Evolutionary conservation across 2,113 vertebrate genomes (phyloP), one percentile per base, ranked within the genome.

Genomic region (Oreochromis aureus): DNA sequence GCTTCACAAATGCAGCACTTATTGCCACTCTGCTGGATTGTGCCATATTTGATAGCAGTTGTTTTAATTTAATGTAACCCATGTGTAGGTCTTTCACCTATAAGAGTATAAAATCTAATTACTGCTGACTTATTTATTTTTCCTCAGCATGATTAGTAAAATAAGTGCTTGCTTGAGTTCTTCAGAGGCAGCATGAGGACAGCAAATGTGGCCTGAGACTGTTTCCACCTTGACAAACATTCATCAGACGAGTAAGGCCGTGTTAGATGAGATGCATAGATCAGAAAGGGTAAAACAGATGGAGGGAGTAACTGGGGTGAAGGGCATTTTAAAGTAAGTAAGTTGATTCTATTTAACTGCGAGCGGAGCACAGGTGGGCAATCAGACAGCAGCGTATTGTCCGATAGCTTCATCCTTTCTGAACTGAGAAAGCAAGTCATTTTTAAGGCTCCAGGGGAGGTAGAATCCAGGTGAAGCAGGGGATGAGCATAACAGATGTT

Each of bases 331-430:
- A 36, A 4, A 46, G 46, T 86, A 88, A 81, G 73, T 81, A 48
- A 63, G 66, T 44, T 30, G 80, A 86, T 78, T 86, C 76, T 71
- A 16, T 91, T 91, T 84, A 89, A 84, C 66, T 87, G 56, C 46
- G 39, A 78, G 82, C 16, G 27, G 81, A 86, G 89, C 87, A 92
- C 90, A 94, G 90, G 92, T 92, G 92, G 88, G 66, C 66, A 90
- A 82, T 94, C 91, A 93, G 91, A 92, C 78, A 53, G 89, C 93
- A 84, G 63, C 87, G 92, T 88, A 92, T 94, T 93, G 95, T 89
- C 86, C 66, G 18, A 87, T 87, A 86, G 83, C 93, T 89, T 86
- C 73, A 78, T 90, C 79, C 58, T 93, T 61, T 86, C 80, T 10
- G 76, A 63, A 63, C 66, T 89, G 92, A 93, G 87, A 92, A 55